A percentile compares a stretch with the other conserved stretches of the same genome.
These are phyloP conservation scores for Morus bassanus DNA, from an alignment of 2,797 vertebrate genomes.

Conservation along the genomic window DNA sequence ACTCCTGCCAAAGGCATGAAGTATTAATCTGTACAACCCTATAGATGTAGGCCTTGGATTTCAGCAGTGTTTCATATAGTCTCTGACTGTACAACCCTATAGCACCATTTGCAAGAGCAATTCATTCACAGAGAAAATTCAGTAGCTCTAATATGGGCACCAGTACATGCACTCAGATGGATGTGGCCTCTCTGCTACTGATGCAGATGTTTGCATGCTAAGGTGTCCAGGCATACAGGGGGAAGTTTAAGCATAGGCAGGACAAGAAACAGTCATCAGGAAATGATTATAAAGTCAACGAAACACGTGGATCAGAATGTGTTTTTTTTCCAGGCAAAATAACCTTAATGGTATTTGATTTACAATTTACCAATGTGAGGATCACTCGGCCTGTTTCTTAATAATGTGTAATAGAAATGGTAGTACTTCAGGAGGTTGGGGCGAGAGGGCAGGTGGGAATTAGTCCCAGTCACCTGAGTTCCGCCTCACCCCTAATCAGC, in stretches of 20 bases:
- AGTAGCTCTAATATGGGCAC: background rate
- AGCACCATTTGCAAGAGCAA: background rate
- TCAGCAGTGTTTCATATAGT: background rate
- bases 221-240: background rate
- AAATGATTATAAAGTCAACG: background rate
- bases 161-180: background rate
- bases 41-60: background rate
- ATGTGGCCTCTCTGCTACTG: background rate
- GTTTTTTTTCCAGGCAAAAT: background rate
- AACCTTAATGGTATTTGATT: background rate
- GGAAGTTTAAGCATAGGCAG: background rate
- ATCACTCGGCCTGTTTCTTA: background rate
- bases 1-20: background rate
- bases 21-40: background rate
- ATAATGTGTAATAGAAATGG: background rate
- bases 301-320: background rate
- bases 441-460: accelerated
- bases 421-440: background rate
- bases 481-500: background rate
- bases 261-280: background rate
- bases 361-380: accelerated
- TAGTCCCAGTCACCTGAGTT: background rate
- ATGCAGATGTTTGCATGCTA: accelerated
- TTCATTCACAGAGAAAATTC: background rate
- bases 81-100: background rate